Base-by-base conservation (phyloP, 2,113 vertebrate species). In the Epinephelus moara region DNA sequence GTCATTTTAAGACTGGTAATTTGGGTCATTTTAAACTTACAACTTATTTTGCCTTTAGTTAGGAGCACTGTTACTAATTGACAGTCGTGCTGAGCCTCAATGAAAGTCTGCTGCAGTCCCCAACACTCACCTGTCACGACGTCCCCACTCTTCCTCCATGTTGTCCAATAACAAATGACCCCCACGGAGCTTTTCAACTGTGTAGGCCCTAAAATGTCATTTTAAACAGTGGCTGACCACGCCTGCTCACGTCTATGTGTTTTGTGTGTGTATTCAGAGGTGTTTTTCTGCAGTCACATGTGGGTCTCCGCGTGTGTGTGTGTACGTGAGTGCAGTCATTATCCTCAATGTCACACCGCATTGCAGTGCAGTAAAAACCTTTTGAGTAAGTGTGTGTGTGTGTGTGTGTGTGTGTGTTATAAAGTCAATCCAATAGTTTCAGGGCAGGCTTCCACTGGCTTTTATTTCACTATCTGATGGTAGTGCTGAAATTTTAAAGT, bases 341-440 rank as follows among this genome's bases (percentile, higher is more conserved):
- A 91, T 89, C 75, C 82, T 85, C 85, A 88, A 90, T 88, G 91
- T 92, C 85, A 89, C 81, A 90, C 88, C 78, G 91, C 92, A 94
- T 91, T 93, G 90, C 91, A 87, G 92, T 89, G 90, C 86, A 89
- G 86, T 92, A 86, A 88, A 88, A 88, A 70, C n/a, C 33, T 72
- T 84, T 61, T 30, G 52, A 40, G 72, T 59, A 25, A 49, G 47
- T 63, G 69, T 23, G 60, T 45, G 73, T 81, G 56, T 82, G 73
- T 72, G 42, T 42, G 8, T 21, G 30, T 6, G 60, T 45, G 73
- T 81, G 56, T 82, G 73, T 72, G 8, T 21, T 23, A 6, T 40
- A 17, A 2, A 82, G 77, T 82, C 52, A 21, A 17, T 70, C 57
- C 47, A 63, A 52, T 70, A 25, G 45, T 64, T 80, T 62, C 61